A percentile compares a stretch with the other conserved stretches of the same genome.
Conservation (phyloP, 2,113 vertebrate species). For the Rissa tridactyla region DNA sequence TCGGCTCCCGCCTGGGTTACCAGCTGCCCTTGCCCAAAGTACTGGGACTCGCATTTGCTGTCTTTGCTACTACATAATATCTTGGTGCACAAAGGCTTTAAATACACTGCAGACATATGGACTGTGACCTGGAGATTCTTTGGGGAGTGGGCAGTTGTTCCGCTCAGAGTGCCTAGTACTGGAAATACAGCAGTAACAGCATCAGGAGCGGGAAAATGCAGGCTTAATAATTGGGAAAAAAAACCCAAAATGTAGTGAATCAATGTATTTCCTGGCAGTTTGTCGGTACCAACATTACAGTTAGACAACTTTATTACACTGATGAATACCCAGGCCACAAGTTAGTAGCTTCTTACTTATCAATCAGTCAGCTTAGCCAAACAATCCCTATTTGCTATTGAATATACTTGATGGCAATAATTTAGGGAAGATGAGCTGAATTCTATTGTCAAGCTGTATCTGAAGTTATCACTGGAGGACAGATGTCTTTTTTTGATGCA, state of each 20-base stretch:
- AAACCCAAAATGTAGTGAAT: background rate
- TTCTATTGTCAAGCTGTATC: background rate
- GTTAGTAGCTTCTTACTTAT: background rate
- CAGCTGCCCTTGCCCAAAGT: background rate
- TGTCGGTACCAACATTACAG: slow-evolving; percentile 17
- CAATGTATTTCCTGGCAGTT: background rate
- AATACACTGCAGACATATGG: background rate
- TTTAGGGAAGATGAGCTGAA: background rate
- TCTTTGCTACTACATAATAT: background rate
- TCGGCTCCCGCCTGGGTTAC: background rate
- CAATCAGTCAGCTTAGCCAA: background rate
- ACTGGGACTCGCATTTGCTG: background rate
- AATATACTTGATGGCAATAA: background rate
- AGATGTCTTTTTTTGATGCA: background rate
- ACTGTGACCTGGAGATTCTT: background rate
- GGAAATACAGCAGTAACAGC: background rate
- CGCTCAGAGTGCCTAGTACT: background rate
- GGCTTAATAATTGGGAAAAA: background rate
- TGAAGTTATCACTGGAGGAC: background rate
- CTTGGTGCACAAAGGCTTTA: background rate
- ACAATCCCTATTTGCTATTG: background rate
- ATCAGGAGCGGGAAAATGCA: background rate
- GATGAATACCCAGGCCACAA: background rate
- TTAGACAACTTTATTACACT: slow-evolving; percentile 27
- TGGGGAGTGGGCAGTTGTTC: background rate